These are phyloP conservation scores for Troilus luridus DNA, from an alignment of 2,888 invertebrate genomes.

Conservation along the genomic window DNA sequence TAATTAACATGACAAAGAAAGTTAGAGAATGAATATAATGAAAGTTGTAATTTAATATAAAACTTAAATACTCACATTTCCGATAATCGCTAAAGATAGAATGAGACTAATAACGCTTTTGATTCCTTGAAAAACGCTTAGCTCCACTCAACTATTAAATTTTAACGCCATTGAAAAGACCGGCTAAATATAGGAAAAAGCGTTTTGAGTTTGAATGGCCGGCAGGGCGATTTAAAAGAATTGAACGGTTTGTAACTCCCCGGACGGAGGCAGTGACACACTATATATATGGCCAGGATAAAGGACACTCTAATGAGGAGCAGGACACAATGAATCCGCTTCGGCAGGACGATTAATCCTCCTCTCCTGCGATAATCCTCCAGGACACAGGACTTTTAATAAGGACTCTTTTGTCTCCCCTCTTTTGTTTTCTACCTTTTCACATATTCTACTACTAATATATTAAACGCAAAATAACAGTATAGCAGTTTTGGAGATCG, in stretches of 20 bases:
- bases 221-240: background rate
- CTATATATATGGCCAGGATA: background rate
- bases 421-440: constrained; percentile 10
- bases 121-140: background rate
- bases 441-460: background rate
- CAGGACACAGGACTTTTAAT: constrained; percentile 15
- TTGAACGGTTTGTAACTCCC: constrained; percentile 15
- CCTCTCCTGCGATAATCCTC: background rate
- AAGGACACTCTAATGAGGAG: constrained; percentile 11
- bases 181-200: background rate
- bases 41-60: no score
- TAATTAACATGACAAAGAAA: no score
- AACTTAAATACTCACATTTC: no score
- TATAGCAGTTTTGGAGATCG: background rate
- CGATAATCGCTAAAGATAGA: background rate
- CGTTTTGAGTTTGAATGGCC: background rate
- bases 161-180: constrained; percentile 17
- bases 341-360: constrained; percentile 26
- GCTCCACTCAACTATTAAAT: constrained; percentile 3
- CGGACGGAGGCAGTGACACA: background rate
- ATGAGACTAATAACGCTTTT: background rate
- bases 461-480: background rate
- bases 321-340: constrained; percentile 33
- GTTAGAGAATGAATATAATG: no score
- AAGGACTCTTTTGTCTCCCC: background rate